Evolutionary conservation across 2,797 vertebrate species (phyloP).

Genomic region (Pogoniulus pusillus): DNA sequence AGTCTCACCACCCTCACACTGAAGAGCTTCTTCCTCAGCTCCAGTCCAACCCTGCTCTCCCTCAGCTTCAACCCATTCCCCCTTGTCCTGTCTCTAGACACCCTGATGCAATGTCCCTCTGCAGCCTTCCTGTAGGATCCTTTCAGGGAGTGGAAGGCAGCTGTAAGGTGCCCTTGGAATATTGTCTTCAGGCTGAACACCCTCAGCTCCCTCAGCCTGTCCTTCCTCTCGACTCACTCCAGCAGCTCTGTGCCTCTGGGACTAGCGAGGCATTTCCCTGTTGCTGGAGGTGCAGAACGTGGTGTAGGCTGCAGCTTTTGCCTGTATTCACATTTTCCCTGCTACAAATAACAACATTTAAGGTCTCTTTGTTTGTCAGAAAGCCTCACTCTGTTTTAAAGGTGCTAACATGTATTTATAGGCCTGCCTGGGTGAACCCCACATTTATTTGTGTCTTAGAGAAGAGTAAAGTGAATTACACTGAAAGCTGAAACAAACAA

Average conservation of each 20-base stretch:
- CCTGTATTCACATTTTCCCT: background rate
- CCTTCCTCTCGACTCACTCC: too few relatives aligned
- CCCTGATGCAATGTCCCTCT: too few relatives aligned
- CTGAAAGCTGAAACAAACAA: background rate
- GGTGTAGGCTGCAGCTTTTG: background rate
- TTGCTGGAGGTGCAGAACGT: background rate
- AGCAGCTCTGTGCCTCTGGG: background rate
- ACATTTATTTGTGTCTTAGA: background rate
- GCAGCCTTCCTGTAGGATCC: too few relatives aligned
- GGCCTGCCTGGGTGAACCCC: background rate
- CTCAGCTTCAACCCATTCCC: too few relatives aligned
- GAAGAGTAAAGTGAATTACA: background rate
- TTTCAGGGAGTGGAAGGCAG: too few relatives aligned
- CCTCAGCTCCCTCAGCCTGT: too few relatives aligned
- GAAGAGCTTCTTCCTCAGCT: too few relatives aligned
- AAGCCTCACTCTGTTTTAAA: background rate
- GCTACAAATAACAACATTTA: background rate
- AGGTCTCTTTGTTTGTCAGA: background rate
- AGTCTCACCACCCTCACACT: too few relatives aligned
- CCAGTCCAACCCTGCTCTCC: too few relatives aligned
- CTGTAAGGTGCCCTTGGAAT: too few relatives aligned
- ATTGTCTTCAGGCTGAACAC: too few relatives aligned
- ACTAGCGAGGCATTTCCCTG: background rate
- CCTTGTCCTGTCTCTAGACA: too few relatives aligned
- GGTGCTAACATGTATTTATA: background rate